Evolutionary conservation across 2,113 vertebrate genomes (phyloP), one percentile per base, ranked within the genome.

Genomic region (Ailuropoda melanoleuca): DNA sequence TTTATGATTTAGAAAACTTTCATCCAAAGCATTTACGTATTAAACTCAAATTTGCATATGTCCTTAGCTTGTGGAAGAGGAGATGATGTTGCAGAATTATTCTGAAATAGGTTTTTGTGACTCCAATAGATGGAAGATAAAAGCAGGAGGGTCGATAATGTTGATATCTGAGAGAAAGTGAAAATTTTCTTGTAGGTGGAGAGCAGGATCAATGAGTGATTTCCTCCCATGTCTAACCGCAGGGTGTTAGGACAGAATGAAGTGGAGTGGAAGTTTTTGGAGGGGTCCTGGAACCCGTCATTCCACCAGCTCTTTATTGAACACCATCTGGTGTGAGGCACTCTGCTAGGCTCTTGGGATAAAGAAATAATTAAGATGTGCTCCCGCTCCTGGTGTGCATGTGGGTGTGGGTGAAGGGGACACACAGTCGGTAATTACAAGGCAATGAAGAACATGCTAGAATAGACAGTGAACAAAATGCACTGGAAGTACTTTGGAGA

Each of bases 11-110:
- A 88, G 80, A 90, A 90, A 66, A 88, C 50, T 60, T 77, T 74
- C 31, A 91, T 46, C 85, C 24, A n/a, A 88, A 93, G n/a, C 62
- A 75, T 39, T 86, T 93, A 17, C 2, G 64, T 95, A 78, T 83
- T 34, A 77, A 92, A 48, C 18, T 66, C 46, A 66, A 84, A 88
- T 94, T 90, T 97, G 56, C 78, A 89, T 94, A 72, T 64, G 56
- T 15, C 70, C 11, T 90, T 95, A 50, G 21, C 62, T 37, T 75
- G 6, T 78, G 60, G 37, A 88, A 96, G 74, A 84, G 21, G 55
- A 96, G n/a, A 80, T 62, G 29, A 62, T 37, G 11, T 62, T 62
- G 53, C 31, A 92, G 48, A 95, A 75, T 78, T 78, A 48, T 92
- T 78, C 9, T 15, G 58, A 92, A 92, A 72, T 60, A 56, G 21